Evolutionary conservation across 35 echinoderm and acorn worm species (phyloP).

Genomic region (Ophiothrix spiculata): DNA sequence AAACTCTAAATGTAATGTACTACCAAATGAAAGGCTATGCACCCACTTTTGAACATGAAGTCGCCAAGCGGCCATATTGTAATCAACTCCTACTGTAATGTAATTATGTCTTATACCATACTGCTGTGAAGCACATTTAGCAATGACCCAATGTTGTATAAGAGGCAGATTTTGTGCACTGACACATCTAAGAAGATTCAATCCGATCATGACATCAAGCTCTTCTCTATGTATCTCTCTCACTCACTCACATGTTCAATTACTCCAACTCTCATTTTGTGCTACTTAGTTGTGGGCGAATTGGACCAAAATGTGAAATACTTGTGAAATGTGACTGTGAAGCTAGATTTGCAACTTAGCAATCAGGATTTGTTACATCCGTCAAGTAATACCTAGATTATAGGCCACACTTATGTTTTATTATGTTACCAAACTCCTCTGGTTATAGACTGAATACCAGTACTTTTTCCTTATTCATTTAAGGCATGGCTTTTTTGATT

Average conservation of each 20-base stretch:
- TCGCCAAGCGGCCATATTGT: not conserved
- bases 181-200: not conserved
- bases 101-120: not conserved
- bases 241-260: not conserved
- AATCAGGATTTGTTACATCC: not conserved
- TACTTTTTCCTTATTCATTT: no score
- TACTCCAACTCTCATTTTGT: not conserved
- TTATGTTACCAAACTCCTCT: not conserved
- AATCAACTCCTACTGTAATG: not conserved
- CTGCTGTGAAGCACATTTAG: not conserved
- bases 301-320: not conserved
- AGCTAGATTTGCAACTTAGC: conserved; percentile 2
- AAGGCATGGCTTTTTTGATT: no score
- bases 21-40: not conserved
- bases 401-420: not conserved
- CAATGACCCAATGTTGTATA: not conserved
- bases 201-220: not conserved
- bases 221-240: no score
- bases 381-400: conserved; percentile 4
- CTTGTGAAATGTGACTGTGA: not conserved
- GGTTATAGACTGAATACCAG: no score
- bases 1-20: not conserved
- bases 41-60: not conserved
- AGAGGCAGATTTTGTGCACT: not conserved
- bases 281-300: not conserved